Percentiles rank a stretch among this genome's conserved stretches.
These are phyloP conservation scores for Rhabditophanes sp. DNA, from an alignment of 2,888 invertebrate genomes.

Conservation along the genomic window DNA sequence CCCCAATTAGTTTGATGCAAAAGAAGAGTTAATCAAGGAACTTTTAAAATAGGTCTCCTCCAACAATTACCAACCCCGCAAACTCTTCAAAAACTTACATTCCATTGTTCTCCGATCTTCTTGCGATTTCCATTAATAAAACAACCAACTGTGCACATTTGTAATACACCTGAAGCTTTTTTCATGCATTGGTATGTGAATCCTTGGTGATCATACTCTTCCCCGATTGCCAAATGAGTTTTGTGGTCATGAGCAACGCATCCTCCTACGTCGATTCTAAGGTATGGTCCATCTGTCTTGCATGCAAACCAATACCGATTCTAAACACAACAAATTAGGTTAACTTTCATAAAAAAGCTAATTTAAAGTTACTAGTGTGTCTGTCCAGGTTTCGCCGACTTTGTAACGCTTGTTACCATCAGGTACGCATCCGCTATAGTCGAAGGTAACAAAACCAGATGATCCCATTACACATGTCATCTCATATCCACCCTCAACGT, in stretches of 20 bases:
- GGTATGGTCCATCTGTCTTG: slow-evolving; percentile 20
- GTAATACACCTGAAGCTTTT: slow-evolving; percentile 24
- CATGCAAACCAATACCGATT: slow-evolving; percentile 33
- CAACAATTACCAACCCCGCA: no score
- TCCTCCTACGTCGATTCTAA: slow-evolving; percentile 22
- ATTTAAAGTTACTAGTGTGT: slow-evolving; percentile 21
- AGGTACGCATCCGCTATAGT: slow-evolving; percentile 22
- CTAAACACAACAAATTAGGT: no score
- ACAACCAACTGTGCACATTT: slow-evolving; percentile 38
- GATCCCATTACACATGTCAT: slow-evolving; percentile 10
- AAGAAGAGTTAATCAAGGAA: no score
- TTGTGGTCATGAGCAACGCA: slow-evolving; percentile 26
- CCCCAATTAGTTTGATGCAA: no score
- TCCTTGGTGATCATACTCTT: slow-evolving; percentile 24
- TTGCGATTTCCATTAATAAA: slow-evolving; percentile 23
- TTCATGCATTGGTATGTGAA: slow-evolving; percentile 34
- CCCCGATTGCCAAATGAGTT: slow-evolving; percentile 20
- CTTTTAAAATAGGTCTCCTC: no score
- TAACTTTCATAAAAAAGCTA: no score
- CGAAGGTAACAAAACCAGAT: slow-evolving; percentile 24
- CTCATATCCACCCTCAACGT: slow-evolving; percentile 21
- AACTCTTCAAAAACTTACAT: slow-evolving; percentile 19
- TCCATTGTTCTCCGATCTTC: slow-evolving; percentile 31
- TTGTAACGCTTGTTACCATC: slow-evolving; percentile 13
- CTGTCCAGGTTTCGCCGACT: slow-evolving; percentile 27